These are phyloP conservation scores for Amazona vittata DNA, from an alignment of 2,113 vertebrate genomes.

Conservation along the genomic window DNA sequence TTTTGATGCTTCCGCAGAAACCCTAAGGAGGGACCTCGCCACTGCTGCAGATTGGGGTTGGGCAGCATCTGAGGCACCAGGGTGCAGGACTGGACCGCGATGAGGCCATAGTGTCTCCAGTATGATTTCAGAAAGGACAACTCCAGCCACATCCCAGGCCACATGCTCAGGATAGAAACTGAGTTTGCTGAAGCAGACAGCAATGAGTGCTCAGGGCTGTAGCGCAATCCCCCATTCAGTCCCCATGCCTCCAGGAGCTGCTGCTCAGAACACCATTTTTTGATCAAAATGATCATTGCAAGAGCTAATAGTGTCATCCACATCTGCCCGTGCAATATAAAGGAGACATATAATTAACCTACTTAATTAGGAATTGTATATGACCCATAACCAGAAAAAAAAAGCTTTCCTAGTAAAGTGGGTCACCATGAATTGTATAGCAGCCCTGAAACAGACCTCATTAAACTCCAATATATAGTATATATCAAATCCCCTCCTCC, in stretches of 20 bases:
- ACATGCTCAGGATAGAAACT: fast-evolving
- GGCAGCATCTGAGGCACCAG: neutral
- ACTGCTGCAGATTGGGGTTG: neutral
- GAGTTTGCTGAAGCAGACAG: neutral
- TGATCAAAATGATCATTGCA: neutral
- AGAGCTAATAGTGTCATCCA: conserved; percentile 18
- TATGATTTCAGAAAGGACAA: neutral
- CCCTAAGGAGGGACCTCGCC: neutral
- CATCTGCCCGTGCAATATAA: conserved; percentile 8
- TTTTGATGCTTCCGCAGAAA: neutral
- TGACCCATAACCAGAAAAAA: conserved; percentile 38
- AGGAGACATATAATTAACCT: conserved; percentile 55
- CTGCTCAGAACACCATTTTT: neutral
- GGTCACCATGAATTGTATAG: conserved; percentile 29
- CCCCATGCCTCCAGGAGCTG: neutral
- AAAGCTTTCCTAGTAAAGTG: neutral
- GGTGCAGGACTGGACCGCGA: neutral
- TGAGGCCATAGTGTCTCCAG: neutral
- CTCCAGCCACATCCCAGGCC: neutral
- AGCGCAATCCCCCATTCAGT: neutral
- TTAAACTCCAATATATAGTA: conserved; percentile 28
- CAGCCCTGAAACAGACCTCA: neutral
- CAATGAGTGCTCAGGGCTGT: neutral
- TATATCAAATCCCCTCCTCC: neutral
- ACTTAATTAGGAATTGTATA: conserved; percentile 56